Conservation (phyloP, 2,797 vertebrate genomes). For the Morus bassanus region DNA sequence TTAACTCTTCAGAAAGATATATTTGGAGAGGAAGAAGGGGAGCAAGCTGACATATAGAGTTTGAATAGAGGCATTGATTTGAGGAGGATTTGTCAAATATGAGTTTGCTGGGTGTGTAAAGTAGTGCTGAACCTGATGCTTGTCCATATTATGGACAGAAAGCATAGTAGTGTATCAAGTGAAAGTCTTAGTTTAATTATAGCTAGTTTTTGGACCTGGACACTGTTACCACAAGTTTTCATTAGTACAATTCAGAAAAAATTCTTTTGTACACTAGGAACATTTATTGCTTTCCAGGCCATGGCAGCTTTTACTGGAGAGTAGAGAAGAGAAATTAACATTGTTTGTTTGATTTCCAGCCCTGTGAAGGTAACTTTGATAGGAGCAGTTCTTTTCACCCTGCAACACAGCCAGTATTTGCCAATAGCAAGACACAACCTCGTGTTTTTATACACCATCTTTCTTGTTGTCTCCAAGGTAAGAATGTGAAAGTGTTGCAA, state of each 20-base stretch:
- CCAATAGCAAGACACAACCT: conserved; percentile 86
- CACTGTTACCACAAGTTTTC: background rate
- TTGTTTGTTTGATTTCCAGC: conserved; percentile 75
- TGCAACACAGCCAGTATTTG: conserved; percentile 85
- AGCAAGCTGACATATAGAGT: background rate
- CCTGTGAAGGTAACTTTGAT: conserved; percentile 91
- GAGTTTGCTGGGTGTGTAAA: background rate
- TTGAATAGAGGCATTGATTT: background rate
- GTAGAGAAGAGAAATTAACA: background rate
- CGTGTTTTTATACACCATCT: conserved; percentile 89
- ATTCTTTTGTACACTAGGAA: background rate
- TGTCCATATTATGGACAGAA: background rate
- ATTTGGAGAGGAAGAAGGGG: background rate
- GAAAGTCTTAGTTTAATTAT: background rate
- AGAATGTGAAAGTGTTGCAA: conserved; percentile 45
- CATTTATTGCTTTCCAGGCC: background rate
- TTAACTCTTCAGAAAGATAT: background rate
- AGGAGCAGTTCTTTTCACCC: conserved; percentile 90
- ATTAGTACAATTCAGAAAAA: background rate
- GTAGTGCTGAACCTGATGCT: background rate
- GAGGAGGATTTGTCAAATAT: background rate
- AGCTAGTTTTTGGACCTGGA: background rate
- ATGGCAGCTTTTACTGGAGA: background rate
- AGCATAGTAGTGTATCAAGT: background rate
- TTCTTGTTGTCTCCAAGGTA: conserved; percentile 90